Conservation (phyloP, 2,888 invertebrate species). For the Cotesia congregata region DNA sequence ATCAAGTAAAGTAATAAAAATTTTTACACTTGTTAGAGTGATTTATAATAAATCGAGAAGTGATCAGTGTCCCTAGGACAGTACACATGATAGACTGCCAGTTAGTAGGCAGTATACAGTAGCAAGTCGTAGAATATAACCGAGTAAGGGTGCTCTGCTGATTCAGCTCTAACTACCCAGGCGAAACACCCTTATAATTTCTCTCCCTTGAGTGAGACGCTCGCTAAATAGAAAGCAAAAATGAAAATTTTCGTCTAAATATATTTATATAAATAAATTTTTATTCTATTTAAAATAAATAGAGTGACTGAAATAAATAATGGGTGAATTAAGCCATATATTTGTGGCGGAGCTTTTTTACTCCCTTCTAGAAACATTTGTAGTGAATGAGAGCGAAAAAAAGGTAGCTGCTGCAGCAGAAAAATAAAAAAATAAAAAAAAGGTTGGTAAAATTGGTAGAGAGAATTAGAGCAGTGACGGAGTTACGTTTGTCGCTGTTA, state of each 20-base stretch:
- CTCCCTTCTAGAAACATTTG: not conserved
- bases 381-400: slow-evolving; percentile 8
- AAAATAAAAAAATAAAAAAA: slow-evolving; percentile 23
- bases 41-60: no score
- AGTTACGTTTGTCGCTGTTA: slow-evolving; percentile 64
- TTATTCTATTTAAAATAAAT: not conserved
- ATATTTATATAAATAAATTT: no score
- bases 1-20: no score
- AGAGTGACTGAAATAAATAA: not conserved
- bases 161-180: slow-evolving; percentile 62
- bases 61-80: no score
- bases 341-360: not conserved
- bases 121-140: not conserved
- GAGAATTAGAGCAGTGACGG: slow-evolving; percentile 57
- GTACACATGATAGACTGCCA: no score
- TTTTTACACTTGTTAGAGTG: no score
- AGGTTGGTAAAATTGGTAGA: slow-evolving; percentile 34
- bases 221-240: not conserved
- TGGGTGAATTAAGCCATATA: not conserved
- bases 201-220: not conserved
- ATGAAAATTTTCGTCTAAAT: no score
- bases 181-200: slow-evolving; percentile 56
- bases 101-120: not conserved
- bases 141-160: slow-evolving; percentile 59
- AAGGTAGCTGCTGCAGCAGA: not conserved